Evolutionary conservation across 1,140 invertebrate genomes (phyloP), one percentile per base, ranked within the genome.

Genomic region (Drosophila arawakana): DNA sequence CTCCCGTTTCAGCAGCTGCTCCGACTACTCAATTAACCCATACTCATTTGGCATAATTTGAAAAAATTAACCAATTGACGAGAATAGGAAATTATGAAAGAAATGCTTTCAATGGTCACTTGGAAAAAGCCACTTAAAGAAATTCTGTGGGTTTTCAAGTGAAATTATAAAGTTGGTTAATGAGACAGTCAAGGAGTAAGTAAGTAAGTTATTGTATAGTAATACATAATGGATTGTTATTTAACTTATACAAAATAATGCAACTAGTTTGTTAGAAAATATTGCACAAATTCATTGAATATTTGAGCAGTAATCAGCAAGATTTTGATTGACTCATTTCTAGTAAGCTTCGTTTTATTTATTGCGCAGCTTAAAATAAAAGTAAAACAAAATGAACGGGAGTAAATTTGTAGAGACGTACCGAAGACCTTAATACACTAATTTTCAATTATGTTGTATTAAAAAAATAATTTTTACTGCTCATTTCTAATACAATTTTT

Each of bases 31-130:
- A 88, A 80, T 89, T 88, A 70, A 89, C 83, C 80, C 84, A 75
- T 73, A 83, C 84, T 78, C 84, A 83, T 83, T 88, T 78, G 62
- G 70, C 80, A 88, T 83, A 88, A 88, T 88, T 89, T 74, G 11
- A 58, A 59, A 52, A 80, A 80, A 88, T 88, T 88, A 89, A 72
- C 78, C 81, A 88, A 88, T 88, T 88, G 84, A 80, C 66, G 50
- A 74, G 66, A 72, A 69, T 73, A 74, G 70, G 69, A 80, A 88
- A 78, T 83, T 86, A 81, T 78, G 66, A 65, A 58, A 50, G 37
- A 72, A 72, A 65, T 49, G 52, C 9, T 13, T 46, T 41, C 37
- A 54, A 65, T 3, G 39, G 21, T 37, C 52, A 43, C 65, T 34
- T 62, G 65, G 58, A 57, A 73, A 63, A 52, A 61, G 25, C 21